Evolutionary conservation across 2,113 vertebrate species (phyloP).

Genomic region (Urocynchramus pylzowi): DNA sequence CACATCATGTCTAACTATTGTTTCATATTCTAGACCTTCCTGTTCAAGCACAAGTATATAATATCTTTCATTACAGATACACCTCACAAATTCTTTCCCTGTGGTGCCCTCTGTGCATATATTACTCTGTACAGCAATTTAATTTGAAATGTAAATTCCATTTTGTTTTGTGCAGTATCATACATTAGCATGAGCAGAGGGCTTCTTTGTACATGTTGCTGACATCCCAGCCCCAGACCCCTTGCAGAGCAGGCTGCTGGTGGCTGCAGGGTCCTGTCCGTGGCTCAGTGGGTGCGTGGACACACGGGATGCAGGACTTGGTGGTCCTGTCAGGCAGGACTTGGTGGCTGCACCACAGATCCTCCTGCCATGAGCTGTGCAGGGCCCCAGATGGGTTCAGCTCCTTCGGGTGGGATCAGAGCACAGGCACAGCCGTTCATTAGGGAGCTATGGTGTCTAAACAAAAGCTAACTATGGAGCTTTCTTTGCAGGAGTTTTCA

Average conservation of each 20-base stretch:
- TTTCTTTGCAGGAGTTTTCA: not conserved
- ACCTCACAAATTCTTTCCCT: not conserved
- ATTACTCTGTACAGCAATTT: not conserved
- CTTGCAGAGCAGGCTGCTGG: not conserved
- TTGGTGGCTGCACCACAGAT: not conserved
- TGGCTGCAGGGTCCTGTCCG: rapidly evolving
- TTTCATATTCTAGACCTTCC: not conserved
- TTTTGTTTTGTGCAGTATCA: not conserved
- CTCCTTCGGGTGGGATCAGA: rapidly evolving
- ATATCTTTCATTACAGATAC: not conserved
- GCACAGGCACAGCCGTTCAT: not conserved
- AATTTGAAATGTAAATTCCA: not conserved
- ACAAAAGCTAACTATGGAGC: not conserved
- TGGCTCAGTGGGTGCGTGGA: rapidly evolving
- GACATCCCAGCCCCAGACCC: not conserved
- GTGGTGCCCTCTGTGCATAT: not conserved
- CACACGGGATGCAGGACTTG: rapidly evolving
- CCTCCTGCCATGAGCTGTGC: not conserved
- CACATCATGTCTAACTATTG: not conserved
- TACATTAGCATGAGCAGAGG: not conserved
- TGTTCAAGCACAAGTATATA: not conserved
- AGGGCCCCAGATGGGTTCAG: not conserved
- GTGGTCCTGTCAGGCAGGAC: not conserved
- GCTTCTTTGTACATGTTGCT: not conserved
- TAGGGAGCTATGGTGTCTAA: rapidly evolving